Percentiles rank a stretch among this genome's conserved stretches.
These are phyloP conservation scores for Eulemur coronatus DNA, from an alignment of 2,797 vertebrate genomes.

Conservation along the genomic window DNA sequence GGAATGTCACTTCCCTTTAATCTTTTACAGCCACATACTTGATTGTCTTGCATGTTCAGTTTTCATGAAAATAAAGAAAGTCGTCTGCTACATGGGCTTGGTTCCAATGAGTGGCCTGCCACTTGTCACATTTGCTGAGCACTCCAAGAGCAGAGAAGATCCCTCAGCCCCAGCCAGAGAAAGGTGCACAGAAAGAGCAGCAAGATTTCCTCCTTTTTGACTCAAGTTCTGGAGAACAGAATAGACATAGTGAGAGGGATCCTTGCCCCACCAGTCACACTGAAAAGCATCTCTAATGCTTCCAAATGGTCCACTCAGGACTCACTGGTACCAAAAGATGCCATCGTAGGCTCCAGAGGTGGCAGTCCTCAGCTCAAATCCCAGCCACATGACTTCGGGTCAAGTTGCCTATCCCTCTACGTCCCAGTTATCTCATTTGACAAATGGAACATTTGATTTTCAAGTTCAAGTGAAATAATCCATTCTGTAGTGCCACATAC, in stretches of 20 bases:
- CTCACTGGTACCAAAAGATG: background rate
- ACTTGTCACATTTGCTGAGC: rapidly evolving
- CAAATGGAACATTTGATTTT: background rate
- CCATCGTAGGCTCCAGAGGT: background rate
- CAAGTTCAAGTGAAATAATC: background rate
- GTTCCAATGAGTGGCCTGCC: background rate
- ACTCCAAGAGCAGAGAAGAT: background rate
- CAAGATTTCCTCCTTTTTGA: background rate
- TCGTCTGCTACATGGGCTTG: background rate
- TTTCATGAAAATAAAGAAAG: background rate
- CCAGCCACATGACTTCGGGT: background rate
- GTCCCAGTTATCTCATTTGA: background rate
- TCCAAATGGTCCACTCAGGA: background rate
- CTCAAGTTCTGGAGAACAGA: background rate
- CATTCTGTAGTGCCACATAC: background rate
- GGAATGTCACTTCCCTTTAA: background rate
- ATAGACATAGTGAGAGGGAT: background rate
- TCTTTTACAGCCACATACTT: background rate
- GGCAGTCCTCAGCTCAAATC: background rate
- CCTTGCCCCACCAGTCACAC: background rate
- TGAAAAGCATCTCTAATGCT: background rate
- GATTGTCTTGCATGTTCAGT: background rate
- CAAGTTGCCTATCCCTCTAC: background rate
- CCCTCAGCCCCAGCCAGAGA: background rate
- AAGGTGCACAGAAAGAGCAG: background rate